Evolutionary conservation across 1,140 invertebrate species (phyloP), one percentile per base, ranked within the genome.

Genomic region (Linepithema humile): DNA sequence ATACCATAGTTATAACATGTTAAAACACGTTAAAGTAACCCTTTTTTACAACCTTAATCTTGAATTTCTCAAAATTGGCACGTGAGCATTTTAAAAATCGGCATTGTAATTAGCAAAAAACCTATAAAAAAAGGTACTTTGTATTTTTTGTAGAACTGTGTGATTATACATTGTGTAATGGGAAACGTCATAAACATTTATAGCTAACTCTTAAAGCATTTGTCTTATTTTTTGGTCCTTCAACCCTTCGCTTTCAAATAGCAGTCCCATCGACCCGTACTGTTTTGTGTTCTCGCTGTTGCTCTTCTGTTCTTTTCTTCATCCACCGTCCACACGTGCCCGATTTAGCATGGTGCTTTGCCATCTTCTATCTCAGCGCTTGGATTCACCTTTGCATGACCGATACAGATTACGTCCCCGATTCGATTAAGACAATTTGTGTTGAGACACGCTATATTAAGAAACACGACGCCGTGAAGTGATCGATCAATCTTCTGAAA

Each of bases 341-440:
- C 88, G 84, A 88, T 87, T 91, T 86, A 67, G 80, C 78, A 88
- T 85, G 88, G 87, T 88, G 57, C 83, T 82, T 87, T 87, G 75
- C 90, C 87, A 88, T 87, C 83, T 82, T 77, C 85, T 72, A 85
- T 57, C 82, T 43, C 45, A 12, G 48, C 64, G n/a, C 35, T 60
- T 23, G 60, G 53, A 72, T 84, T 84, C n/a, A n/a, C 64, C 48
- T 57, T 50, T n/a, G 72, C 55, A 43, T 48, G 59, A 23, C 65
- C 43, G 43, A 45, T 75, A 45, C 26, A 82, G 78, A 83, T 55
- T 57, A 15, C 20, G 72, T 17, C 29, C 32, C 67, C 50, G 64
- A 82, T 45, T 75, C 72, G 85, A 89, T 88, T 88, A 83, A 89
- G 88, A 86, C 88, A 88, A 82, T 60, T 60, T 77, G 69, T 83